These are phyloP conservation scores for Ctenicera cuprea DNA, from an alignment of 2,888 invertebrate genomes.

Conservation along the genomic window DNA sequence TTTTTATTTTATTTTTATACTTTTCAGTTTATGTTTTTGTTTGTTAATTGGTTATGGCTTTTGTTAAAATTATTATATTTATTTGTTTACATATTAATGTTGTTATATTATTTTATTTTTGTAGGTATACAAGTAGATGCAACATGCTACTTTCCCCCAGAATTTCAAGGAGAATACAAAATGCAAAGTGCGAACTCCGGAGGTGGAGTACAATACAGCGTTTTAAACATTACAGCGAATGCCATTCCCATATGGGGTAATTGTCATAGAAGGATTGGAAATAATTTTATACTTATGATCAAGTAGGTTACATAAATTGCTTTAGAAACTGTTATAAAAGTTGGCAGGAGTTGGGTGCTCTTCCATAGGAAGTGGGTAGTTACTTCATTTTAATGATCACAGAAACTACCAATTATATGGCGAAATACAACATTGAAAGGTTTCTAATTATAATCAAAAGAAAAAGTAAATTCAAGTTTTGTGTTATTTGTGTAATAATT, in stretches of 20 bases:
- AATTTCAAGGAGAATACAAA: conserved; percentile 79
- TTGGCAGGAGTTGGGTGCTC: conserved; percentile 38
- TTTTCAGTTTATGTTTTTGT: too few relatives aligned
- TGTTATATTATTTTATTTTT: conserved; percentile 22
- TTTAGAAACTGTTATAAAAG: conserved; percentile 35
- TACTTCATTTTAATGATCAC: neutral
- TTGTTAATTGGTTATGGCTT: too few relatives aligned
- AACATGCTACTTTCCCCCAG: conserved; percentile 79
- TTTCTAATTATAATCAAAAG: neutral
- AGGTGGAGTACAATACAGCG: conserved; percentile 77
- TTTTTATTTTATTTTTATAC: too few relatives aligned
- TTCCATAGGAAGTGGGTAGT: conserved; percentile 3
- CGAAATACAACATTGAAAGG: neutral
- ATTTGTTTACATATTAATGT: neutral
- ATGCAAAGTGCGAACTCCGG: conserved; percentile 74
- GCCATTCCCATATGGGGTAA: conserved; percentile 81
- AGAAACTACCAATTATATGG: neutral
- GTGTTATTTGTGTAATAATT: too few relatives aligned
- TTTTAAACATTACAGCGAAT: conserved; percentile 78
- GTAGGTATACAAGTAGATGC: conserved; percentile 61
- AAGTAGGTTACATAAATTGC: conserved; percentile 70
- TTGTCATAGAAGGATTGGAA: conserved; percentile 77
- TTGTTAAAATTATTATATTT: too few relatives aligned
- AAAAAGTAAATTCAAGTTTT: too few relatives aligned
- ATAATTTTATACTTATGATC: conserved; percentile 78